Evolutionary conservation across 2,888 invertebrate species (phyloP), one percentile per base, ranked within the genome.

Genomic region (Ramazzottius varieornatus): DNA sequence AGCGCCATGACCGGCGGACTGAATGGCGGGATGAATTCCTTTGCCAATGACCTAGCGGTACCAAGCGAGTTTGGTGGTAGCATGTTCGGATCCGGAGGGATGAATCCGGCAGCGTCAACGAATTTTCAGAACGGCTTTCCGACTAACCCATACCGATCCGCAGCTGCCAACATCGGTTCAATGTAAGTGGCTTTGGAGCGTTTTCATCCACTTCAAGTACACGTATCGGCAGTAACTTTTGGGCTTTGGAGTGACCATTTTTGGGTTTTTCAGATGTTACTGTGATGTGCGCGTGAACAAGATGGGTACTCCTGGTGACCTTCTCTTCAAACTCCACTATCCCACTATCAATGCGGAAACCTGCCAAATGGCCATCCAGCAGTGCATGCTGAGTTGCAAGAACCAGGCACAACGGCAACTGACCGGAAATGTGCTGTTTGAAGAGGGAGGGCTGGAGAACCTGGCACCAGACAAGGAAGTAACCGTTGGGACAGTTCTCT

Each of bases 311-410:
- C 54, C 54, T 4, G 54, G 54, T 54, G 54, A 54, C 20, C 54
- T 54, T 29, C 54, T 54, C 8, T 54, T n/a, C 54, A 54, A 54
- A 54, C 54, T 54, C 16, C 54, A 54, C 54, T 54, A 54, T 54
- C 54, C 54, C 13, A 54, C 54, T 4, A 54, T 54, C 24, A 54
- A 54, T 29, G 54, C n/a, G 8, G 16, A 54, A 29, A 54, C 20
- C 4, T 54, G 54, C 29, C 54, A 54, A 29, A 24, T 29, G 4
- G 54, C 54, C 20, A 54, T 54, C 4, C 54, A 54, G 54, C 54
- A 54, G 29, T 54, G 54, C 54, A 29, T 8, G 4, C 8, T 8
- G 4, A 24, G 16, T 8, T 54, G 54, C 54, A 16, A 29, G 29
- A 24, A 8, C 20, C 54, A 54, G 54, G 54, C 54, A 4, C 54